Evolutionary conservation across 2,113 vertebrate species (phyloP), one percentile per base, ranked within the genome.

Genomic region (Elephas maximus): DNA sequence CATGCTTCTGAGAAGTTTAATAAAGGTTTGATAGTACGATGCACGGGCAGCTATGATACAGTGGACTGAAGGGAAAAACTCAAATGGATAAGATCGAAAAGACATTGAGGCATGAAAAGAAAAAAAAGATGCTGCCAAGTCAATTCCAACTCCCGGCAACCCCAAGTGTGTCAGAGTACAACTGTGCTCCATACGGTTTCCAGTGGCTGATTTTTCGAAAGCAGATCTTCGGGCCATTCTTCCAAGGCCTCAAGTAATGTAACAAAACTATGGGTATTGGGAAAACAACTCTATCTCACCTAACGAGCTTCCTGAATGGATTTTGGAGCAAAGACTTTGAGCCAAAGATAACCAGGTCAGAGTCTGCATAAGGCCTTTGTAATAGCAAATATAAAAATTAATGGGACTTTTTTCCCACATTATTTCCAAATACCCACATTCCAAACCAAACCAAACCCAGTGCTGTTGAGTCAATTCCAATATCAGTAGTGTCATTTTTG

Each of bases 1-100:
- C 83, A 44, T 26, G 37, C 28, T 8, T 91, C 88, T 96, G 85
- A 96, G 63, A 73, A 91, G 44, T 41, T 77, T 71, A 63, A 0
- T 86, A 69, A 90, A 82, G 53, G n/a, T 92, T 51, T 88, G 80
- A 84, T 78, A 84, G 18, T n/a, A n/a, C 48, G 83, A 71, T 28
- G 1, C 12, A 24, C 90, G 87, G 71, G 73, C 44, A 51, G 65
- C 83, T 88, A 0, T 81, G 65, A 78, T 48, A 23, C 17, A 51
- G 10, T 41, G 1, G n/a, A 1, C 28, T 65, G 18, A 79, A 77
- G 63, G 24, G 28, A 63, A 78, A 94, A 88, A 45, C 71, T 88
- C 41, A 77, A 74, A 51, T 51, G 90, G 18, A 44, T 77, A 81
- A 94, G 44, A 79, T 11, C 88, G 15, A 69, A 73, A 76, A 82